phyloP scores from a whole-genome alignment of 2,888 invertebrate species.

The Belgica antarctica region DNA sequence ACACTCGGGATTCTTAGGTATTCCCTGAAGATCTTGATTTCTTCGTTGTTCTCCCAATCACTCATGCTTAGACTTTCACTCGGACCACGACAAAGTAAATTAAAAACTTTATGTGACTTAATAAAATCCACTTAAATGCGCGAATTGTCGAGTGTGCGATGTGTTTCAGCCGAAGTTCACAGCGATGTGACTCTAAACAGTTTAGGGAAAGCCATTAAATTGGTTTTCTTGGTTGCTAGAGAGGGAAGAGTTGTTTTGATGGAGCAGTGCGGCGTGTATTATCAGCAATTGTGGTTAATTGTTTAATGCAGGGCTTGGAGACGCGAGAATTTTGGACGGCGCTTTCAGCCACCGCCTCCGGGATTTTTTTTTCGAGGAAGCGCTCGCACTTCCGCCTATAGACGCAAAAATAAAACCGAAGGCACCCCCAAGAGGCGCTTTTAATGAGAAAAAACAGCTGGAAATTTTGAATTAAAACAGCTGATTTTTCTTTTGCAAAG shows the following conservation, averaged over 20 bases:
- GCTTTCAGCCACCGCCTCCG: no score
- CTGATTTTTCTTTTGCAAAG: no score
- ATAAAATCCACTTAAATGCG: not conserved
- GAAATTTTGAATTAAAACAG: no score
- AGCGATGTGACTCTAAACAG: slow-evolving; percentile 13
- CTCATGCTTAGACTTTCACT: slow-evolving; percentile 17
- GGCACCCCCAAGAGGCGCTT: no score
- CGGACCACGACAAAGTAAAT: not conserved
- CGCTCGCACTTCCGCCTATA: no score
- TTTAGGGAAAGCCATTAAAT: not conserved
- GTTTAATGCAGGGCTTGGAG: no score
- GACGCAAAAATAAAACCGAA: no score
- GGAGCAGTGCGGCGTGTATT: not conserved
- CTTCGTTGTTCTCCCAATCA: slow-evolving; percentile 54
- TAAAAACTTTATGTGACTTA: not conserved
- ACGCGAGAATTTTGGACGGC: no score
- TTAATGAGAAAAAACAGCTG: no score
- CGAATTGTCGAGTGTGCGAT: slow-evolving; percentile 7
- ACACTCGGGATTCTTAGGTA: slow-evolving; percentile 78
- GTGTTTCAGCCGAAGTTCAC: not conserved
- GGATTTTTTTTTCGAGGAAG: no score
- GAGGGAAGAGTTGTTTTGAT: not conserved
- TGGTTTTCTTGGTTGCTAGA: not conserved
- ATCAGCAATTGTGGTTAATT: slow-evolving; percentile 19
- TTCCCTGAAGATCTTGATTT: slow-evolving; percentile 71